Percentiles rank a stretch among this genome's conserved stretches.
Conservation (phyloP, 2,888 invertebrate species). For the Epistrophella euchroma region DNA sequence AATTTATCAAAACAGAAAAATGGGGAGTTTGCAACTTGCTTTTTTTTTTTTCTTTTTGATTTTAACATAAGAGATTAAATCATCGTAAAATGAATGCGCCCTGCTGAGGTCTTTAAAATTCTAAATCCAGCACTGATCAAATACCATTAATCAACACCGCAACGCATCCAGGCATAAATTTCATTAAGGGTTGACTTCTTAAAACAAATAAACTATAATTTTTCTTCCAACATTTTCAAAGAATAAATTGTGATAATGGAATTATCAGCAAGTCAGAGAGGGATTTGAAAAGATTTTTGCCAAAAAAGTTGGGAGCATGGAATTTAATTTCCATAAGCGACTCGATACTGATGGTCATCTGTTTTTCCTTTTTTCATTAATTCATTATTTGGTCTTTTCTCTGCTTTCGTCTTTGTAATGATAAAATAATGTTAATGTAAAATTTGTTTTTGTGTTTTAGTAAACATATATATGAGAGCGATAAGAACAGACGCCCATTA, state of each 20-base stretch:
- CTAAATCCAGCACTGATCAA: not conserved
- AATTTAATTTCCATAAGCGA: slow-evolving; percentile 17
- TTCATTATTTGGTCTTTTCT: not conserved
- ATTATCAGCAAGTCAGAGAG: slow-evolving; percentile 62
- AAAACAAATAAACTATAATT: slow-evolving; percentile 44
- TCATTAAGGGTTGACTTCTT: slow-evolving; percentile 7
- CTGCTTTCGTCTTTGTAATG: not conserved
- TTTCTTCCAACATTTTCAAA: slow-evolving; percentile 47
- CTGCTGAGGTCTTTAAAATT: not conserved
- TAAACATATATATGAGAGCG: slow-evolving; percentile 12
- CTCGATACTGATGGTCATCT: not conserved
- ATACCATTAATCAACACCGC: not conserved
- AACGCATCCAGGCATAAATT: not conserved
- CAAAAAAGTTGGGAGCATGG: not conserved
- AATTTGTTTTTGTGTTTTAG: slow-evolving; percentile 60
- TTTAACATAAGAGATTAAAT: too few species aligned
- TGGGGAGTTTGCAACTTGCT: too few species aligned
- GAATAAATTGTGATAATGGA: slow-evolving; percentile 69
- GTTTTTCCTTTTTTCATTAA: not conserved
- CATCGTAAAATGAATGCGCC: not conserved
- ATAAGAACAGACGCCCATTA: slow-evolving; percentile 73
- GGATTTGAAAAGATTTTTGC: slow-evolving; percentile 49
- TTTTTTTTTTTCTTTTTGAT: too few species aligned
- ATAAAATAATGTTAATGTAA: slow-evolving; percentile 29
- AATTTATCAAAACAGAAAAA: too few species aligned